phyloP scores from a whole-genome alignment of 1,140 invertebrate genomes.

The Aphaenogaster floridana region DNA sequence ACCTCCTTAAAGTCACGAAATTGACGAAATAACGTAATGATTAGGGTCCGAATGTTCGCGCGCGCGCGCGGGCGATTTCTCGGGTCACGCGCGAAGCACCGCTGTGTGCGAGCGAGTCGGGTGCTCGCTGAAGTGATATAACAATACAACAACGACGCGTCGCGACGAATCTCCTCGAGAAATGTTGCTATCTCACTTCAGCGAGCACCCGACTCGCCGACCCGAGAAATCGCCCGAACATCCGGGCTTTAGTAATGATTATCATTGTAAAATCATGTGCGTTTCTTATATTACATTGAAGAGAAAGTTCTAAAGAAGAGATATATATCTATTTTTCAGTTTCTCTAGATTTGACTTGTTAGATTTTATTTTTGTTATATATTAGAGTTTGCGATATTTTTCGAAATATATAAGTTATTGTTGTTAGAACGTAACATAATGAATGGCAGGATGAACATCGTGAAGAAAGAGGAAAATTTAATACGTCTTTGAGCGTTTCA shows the following conservation, averaged over 20 bases:
- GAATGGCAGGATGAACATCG: not conserved
- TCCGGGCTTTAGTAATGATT: not conserved
- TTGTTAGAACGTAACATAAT: not conserved
- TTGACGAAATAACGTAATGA: no score
- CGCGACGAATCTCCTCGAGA: no score
- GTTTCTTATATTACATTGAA: not conserved
- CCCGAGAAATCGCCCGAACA: no score
- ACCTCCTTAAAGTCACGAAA: no score
- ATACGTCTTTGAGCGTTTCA: slow-evolving; percentile 33
- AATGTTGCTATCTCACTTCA: no score
- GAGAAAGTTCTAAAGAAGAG: not conserved
- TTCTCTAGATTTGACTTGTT: not conserved
- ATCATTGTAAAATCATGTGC: not conserved
- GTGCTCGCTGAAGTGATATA: no score
- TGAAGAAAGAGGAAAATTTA: not conserved
- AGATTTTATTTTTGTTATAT: not conserved
- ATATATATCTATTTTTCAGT: not conserved
- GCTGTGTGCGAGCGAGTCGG: no score
- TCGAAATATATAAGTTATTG: not conserved
- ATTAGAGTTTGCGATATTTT: not conserved
- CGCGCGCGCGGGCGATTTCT: no score
- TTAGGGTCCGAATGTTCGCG: no score
- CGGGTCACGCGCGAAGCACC: no score
- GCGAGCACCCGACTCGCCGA: no score
- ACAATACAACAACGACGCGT: no score